Conservation (phyloP, 2,113 vertebrate genomes). For the Noctilio leporinus region DNA sequence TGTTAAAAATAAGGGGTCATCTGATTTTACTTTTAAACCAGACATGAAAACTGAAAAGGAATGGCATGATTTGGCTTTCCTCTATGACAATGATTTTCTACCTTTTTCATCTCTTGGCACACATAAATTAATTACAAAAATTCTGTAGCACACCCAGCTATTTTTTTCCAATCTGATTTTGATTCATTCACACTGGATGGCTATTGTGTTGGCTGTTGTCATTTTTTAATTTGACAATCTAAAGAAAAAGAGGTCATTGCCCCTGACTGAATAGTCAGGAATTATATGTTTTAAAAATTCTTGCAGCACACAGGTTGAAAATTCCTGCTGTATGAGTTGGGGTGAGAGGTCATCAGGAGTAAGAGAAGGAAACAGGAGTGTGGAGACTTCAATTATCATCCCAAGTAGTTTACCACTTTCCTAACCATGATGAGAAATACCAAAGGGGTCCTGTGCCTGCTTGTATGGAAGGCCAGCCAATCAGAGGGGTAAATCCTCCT, state of each 20-base stretch:
- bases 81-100: neutral
- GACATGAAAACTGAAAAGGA: neutral
- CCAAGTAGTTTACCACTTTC: neutral
- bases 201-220: neutral
- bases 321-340: neutral
- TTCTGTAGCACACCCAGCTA: neutral
- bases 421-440: neutral
- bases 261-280: neutral
- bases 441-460: neutral
- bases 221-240: neutral
- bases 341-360: neutral
- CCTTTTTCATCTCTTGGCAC: neutral
- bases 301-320: neutral
- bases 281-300: neutral
- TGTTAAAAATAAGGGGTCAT: slow-evolving; percentile 14
- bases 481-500: neutral
- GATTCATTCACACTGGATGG: neutral
- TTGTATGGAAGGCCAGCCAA: neutral
- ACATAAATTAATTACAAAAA: neutral
- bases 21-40: slow-evolving; percentile 27
- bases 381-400: neutral
- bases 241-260: neutral
- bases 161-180: neutral
- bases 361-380: neutral
- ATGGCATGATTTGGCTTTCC: neutral